A percentile compares a stretch with the other conserved stretches of the same genome.
phyloP scores from a whole-genome alignment of 37 sponge, comb jelly and placozoan genomes.

The Corticium candelabrum region DNA sequence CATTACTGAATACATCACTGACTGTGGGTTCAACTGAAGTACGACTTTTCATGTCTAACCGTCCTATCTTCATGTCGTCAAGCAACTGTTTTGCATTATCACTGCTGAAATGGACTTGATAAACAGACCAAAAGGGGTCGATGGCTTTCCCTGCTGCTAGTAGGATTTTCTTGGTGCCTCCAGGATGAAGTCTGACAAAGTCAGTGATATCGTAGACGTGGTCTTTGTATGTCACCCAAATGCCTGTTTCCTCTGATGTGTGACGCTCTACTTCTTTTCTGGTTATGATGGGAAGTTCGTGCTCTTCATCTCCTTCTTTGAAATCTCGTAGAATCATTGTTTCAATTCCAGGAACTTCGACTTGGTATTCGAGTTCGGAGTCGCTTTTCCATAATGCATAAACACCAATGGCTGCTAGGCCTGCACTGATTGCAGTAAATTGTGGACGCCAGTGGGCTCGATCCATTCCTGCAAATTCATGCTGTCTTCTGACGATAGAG shows the following conservation, averaged over 20 bases:
- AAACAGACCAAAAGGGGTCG: constrained; percentile 76
- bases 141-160: constrained; percentile 71
- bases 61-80: constrained; percentile 64
- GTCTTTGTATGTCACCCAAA: constrained; percentile 80
- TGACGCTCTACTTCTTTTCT: constrained; percentile 35
- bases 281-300: neutral
- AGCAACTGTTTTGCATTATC: constrained; percentile 44
- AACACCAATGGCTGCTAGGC: too few species aligned
- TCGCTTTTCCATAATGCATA: too few species aligned
- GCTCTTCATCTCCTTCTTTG: too few species aligned
- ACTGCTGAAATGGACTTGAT: constrained; percentile 53
- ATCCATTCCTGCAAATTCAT: too few species aligned
- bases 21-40: neutral
- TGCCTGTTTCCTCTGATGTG: constrained; percentile 21
- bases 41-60: neutral
- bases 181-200: constrained; percentile 67
- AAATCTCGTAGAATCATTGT: too few species aligned
- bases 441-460: too few species aligned
- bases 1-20: neutral
- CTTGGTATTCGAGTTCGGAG: too few species aligned
- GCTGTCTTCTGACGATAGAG: too few species aligned
- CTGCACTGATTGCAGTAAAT: too few species aligned
- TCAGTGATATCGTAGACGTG: constrained; percentile 86
- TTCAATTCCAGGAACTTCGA: too few species aligned
- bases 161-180: constrained; percentile 64